Evolutionary conservation across 2,797 vertebrate species (phyloP).

Genomic region (Phaenicophaeus curvirostris): DNA sequence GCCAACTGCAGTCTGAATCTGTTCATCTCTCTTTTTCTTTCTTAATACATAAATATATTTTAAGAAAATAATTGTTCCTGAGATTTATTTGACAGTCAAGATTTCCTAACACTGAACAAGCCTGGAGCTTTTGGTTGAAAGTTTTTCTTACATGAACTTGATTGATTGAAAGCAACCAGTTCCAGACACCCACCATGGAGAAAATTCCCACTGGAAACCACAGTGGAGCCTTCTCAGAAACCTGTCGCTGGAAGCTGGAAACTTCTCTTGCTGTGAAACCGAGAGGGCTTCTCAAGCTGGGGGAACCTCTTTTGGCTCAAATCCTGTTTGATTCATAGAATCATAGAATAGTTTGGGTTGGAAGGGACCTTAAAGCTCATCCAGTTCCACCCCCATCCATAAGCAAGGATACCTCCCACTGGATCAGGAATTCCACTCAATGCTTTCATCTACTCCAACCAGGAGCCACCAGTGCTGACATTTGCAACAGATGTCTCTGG

Average conservation of each 20-base stretch:
- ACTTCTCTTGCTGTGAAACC: background rate
- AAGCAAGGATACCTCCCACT: no score
- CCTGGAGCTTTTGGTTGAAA: background rate
- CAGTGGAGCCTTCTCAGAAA: background rate
- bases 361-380: no score
- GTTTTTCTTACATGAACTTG: background rate
- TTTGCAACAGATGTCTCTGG: background rate
- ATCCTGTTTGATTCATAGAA: background rate
- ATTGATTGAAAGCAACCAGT: constrained; percentile 21
- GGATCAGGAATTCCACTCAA: background rate
- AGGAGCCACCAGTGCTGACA: background rate
- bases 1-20: constrained; percentile 17
- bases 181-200: background rate
- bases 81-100: constrained; percentile 46
- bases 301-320: background rate
- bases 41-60: constrained; percentile 6
- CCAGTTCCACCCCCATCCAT: no score
- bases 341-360: no score
- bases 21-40: background rate
- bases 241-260: background rate
- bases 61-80: constrained; percentile 32
- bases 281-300: background rate
- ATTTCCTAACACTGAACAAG: background rate
- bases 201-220: constrained; percentile 9
- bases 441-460: background rate